These are phyloP conservation scores for Tauraco erythrolophus DNA, from an alignment of 2,113 vertebrate genomes.

Conservation along the genomic window DNA sequence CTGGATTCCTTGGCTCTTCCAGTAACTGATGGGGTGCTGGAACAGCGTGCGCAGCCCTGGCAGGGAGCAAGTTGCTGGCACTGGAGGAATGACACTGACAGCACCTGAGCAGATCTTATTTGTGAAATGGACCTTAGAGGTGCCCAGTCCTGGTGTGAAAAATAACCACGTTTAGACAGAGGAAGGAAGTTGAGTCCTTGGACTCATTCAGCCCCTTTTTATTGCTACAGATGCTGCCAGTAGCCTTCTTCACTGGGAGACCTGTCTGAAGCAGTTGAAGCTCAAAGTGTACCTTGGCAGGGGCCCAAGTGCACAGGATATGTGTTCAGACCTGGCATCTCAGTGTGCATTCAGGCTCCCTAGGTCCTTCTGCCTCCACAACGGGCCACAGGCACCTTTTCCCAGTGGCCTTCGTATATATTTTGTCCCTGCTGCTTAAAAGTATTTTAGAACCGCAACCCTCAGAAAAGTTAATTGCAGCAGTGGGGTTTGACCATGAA, in stretches of 20 bases:
- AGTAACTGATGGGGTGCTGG: not conserved
- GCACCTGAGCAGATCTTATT: accelerated
- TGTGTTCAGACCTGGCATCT: not conserved
- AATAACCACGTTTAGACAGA: not conserved
- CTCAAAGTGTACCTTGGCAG: not conserved
- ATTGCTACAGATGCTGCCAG: accelerated
- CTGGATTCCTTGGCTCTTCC: not conserved
- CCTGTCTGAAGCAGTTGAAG: not conserved
- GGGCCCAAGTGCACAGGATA: not conserved
- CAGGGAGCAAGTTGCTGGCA: not conserved
- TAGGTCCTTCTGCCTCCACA: not conserved
- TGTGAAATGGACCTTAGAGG: not conserved
- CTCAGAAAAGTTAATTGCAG: not conserved
- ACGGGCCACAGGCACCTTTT: not conserved
- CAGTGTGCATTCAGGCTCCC: not conserved
- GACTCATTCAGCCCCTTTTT: not conserved
- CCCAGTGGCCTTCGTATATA: not conserved
- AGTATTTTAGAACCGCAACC: not conserved
- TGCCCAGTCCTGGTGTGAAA: not conserved
- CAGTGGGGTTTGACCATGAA: not conserved
- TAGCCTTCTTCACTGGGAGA: not conserved
- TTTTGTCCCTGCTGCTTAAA: not conserved
- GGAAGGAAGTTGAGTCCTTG: not conserved
- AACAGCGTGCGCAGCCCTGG: not conserved
- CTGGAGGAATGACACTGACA: not conserved